phyloP scores from a whole-genome alignment of 2,797 vertebrate genomes.

The Poecilia wingei region DNA sequence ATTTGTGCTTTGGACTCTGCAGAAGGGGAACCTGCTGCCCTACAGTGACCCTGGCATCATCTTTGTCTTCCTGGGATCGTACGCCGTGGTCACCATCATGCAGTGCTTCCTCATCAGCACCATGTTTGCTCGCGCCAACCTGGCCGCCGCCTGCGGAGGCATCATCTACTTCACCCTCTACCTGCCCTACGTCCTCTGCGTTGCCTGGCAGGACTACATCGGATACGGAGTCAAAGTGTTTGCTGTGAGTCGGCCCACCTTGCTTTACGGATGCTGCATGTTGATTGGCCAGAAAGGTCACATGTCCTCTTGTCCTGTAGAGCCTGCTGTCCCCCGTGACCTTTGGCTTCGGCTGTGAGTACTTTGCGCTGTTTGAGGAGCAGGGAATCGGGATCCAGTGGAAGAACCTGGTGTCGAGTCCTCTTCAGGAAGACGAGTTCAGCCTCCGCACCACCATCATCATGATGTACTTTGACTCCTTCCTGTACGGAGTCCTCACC shows the following conservation, averaged over 20 bases:
- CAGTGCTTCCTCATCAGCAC: slow-evolving; percentile 97
- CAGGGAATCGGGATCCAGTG: slow-evolving; percentile 96
- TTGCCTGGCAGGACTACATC: slow-evolving; percentile 94
- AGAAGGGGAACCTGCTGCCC: slow-evolving; percentile 94
- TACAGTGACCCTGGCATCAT: slow-evolving; percentile 93
- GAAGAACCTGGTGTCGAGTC: slow-evolving; percentile 91
- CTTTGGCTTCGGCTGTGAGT: slow-evolving; percentile 95
- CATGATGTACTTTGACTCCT: slow-evolving; percentile 91
- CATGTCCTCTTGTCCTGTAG: slow-evolving; percentile 65
- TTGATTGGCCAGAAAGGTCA: slow-evolving; percentile 15
- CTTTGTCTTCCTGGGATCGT: slow-evolving; percentile 91
- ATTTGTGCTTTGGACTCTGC: slow-evolving; percentile 13
- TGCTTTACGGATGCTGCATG: background rate
- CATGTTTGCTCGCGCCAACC: slow-evolving; percentile 90
- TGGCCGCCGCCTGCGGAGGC: slow-evolving; percentile 94
- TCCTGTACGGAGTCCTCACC: slow-evolving; percentile 92
- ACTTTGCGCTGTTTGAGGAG: slow-evolving; percentile 95
- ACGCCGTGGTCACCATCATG: slow-evolving; percentile 91
- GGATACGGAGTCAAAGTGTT: slow-evolving; percentile 89
- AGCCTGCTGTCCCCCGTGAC: slow-evolving; percentile 95
- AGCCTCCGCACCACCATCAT: slow-evolving; percentile 88
- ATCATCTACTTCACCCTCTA: slow-evolving; percentile 97
- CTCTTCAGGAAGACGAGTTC: slow-evolving; percentile 88
- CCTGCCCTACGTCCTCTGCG: slow-evolving; percentile 92
- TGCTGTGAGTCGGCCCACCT: slow-evolving; percentile 77